phyloP scores from a whole-genome alignment of 2,888 invertebrate genomes.

The Pherbina coryleti region DNA sequence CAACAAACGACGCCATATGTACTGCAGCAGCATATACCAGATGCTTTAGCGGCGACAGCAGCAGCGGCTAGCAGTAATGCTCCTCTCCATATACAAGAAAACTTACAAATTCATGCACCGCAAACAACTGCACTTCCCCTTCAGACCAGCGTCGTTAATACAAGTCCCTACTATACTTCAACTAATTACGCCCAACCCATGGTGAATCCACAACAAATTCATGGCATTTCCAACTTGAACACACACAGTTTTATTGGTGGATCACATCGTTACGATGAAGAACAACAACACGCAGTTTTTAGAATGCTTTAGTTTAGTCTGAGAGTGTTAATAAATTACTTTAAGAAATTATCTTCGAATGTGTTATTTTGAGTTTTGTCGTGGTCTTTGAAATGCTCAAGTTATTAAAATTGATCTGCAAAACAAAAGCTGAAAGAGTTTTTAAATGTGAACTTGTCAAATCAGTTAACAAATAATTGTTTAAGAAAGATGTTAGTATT shows the following conservation, averaged over 20 bases:
- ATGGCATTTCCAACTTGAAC: neutral
- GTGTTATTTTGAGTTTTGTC: neutral
- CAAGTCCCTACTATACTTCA: neutral
- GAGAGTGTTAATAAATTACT: neutral
- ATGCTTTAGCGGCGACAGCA: too few species aligned
- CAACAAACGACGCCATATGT: neutral
- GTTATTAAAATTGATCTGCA: neutral
- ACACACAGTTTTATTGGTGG: neutral
- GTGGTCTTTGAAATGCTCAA: neutral
- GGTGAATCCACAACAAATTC: neutral
- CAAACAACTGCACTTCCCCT: neutral
- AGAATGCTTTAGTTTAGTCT: slow-evolving; percentile 42
- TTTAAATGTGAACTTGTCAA: too few species aligned
- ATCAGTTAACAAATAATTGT: too few species aligned
- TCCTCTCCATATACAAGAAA: slow-evolving; percentile 17
- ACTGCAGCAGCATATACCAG: too few species aligned
- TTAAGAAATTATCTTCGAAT: neutral
- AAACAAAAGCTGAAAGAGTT: too few species aligned
- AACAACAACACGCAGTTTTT: slow-evolving; percentile 36
- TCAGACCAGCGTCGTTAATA: neutral
- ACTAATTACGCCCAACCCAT: neutral
- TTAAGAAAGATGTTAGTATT: too few species aligned
- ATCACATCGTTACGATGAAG: neutral
- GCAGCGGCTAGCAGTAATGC: neutral
- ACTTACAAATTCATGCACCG: slow-evolving; percentile 13